Base-by-base conservation (phyloP, 2,113 vertebrate species). In the Paedocypris sp. region DNA sequence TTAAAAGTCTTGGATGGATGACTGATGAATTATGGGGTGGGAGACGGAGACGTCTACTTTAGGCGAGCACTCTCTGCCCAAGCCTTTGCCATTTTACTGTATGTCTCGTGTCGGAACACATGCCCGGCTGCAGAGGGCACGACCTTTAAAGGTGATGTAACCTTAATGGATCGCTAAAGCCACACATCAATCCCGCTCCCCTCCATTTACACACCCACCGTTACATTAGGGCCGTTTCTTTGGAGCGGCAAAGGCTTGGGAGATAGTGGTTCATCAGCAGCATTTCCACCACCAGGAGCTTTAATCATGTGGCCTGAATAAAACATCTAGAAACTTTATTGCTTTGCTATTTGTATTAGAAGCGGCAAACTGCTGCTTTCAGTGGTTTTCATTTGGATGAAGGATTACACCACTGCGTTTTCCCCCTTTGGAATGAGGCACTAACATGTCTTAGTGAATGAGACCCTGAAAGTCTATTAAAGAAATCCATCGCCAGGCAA, bases 1-100 rank as follows among this genome's bases (percentile, higher is more conserved):
- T 4, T 10, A 29, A 42, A 43, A 19, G 18, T 31, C 13, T 13
- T 43, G 25, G 5, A 12, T 22, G 29, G 20, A 22, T 41, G 11
- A 25, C 5, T 26, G 31, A 38, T 46, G 50, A 48, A 39, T 64
- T 57, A 56, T 47, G 41, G 46, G 9, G n/a, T n/a, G n/a, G n/a
- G n/a, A n/a, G n/a, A n/a, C n/a, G n/a, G n/a, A n/a, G n/a, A n/a
- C n/a, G n/a, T 50, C 23, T 26, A 32, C 13, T 20, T 11, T 15
- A 13, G 45, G 31, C 4, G 39, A 64, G 38, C 31, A 33, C 53
- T 53, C 28, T 53, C 6, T 52, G 53, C 41, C 31, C 35, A 69
- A 43, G 35, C 23, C 5, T 47, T 32, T 47, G 53, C 28, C 5
- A 3, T 54, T 54, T n/a, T n/a, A n/a, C n/a, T n/a, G n/a, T 54